phyloP scores from a whole-genome alignment of 2,888 invertebrate genomes.

The Barypeithes pellucidus region DNA sequence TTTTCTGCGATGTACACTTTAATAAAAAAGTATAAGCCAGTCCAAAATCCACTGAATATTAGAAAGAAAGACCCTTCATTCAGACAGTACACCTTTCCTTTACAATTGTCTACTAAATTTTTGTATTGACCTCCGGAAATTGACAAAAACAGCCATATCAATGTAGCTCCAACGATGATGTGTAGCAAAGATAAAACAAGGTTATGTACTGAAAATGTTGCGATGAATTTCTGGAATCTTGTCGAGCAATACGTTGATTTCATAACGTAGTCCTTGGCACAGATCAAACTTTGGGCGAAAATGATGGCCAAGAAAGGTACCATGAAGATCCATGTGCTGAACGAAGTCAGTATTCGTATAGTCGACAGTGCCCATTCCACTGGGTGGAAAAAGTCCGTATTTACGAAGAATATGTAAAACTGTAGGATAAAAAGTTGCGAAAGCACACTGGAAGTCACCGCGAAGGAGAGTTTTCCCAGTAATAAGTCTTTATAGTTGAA shows the following conservation, averaged over 20 bases:
- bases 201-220: slow-evolving; percentile 77
- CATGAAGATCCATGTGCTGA: slow-evolving; percentile 79
- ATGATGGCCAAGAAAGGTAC: slow-evolving; percentile 77
- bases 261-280: slow-evolving; percentile 80
- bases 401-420: slow-evolving; percentile 72
- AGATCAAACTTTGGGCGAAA: slow-evolving; percentile 81
- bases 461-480: slow-evolving; percentile 74
- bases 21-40: slow-evolving; percentile 77
- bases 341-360: slow-evolving; percentile 74
- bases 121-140: slow-evolving; percentile 76
- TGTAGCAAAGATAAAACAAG: slow-evolving; percentile 75
- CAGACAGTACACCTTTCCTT: slow-evolving; percentile 74
- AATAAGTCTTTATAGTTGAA: slow-evolving; percentile 76
- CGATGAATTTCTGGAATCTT: slow-evolving; percentile 78
- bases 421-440: slow-evolving; percentile 66
- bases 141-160: slow-evolving; percentile 81
- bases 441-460: slow-evolving; percentile 66
- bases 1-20: slow-evolving; percentile 75
- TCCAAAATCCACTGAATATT: slow-evolving; percentile 79
- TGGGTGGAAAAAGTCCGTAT: slow-evolving; percentile 78
- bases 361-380: slow-evolving; percentile 78
- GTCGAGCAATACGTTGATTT: slow-evolving; percentile 77
- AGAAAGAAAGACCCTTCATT: slow-evolving; percentile 80
- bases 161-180: slow-evolving; percentile 77
- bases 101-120: slow-evolving; percentile 72